phyloP scores from a whole-genome alignment of 2,113 vertebrate genomes.

The Poeciliopsis prolifica region DNA sequence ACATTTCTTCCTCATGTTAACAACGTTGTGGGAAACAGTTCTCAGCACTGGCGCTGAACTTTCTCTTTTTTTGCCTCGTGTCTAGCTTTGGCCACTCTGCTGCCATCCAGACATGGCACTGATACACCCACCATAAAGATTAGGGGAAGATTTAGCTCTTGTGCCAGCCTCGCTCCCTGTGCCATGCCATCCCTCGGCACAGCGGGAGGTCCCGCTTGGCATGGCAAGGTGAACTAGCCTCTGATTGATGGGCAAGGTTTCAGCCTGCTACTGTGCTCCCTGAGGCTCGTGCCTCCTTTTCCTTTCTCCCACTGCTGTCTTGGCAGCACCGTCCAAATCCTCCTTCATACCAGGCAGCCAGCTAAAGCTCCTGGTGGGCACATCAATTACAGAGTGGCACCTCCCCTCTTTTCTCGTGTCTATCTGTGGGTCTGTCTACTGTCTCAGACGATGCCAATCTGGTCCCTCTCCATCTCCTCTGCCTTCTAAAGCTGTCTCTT shows the following conservation, averaged over 20 bases:
- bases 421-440: constrained; percentile 73
- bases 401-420: constrained; percentile 75
- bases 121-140: constrained; percentile 72
- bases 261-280: constrained; percentile 73
- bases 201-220: constrained; percentile 75
- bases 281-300: constrained; percentile 68
- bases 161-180: constrained; percentile 68
- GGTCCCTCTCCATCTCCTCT: constrained; percentile 66
- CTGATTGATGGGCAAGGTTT: constrained; percentile 84
- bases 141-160: constrained; percentile 67
- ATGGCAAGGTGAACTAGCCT: constrained; percentile 80
- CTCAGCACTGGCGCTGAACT: constrained; percentile 53
- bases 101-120: constrained; percentile 62
- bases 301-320: constrained; percentile 75
- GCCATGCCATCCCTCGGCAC: constrained; percentile 67
- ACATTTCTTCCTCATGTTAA: constrained; percentile 40
- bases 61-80: constrained; percentile 26
- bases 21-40: constrained; percentile 39
- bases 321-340: constrained; percentile 74
- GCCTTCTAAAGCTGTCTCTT: constrained; percentile 58
- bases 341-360: constrained; percentile 73
- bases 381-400: constrained; percentile 80
- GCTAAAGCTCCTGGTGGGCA: constrained; percentile 81
- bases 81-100: constrained; percentile 47
- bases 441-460: constrained; percentile 72